Conservation (phyloP, 2,113 vertebrate species). For the Erythrocercus mccallii region DNA sequence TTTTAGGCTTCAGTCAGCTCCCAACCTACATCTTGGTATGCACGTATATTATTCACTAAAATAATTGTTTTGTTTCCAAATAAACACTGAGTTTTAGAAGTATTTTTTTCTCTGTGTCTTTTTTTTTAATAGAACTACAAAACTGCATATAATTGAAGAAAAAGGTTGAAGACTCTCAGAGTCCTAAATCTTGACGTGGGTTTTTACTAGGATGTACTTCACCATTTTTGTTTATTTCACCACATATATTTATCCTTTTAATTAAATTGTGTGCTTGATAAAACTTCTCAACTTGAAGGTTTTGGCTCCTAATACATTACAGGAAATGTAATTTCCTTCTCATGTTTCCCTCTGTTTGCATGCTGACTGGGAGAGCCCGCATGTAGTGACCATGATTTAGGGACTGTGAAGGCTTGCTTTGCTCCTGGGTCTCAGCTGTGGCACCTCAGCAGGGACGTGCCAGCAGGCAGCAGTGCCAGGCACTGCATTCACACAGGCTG, state of each 20-base stretch:
- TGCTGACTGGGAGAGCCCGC: background rate
- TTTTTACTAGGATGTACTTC: background rate
- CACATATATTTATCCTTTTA: background rate
- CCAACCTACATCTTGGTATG: background rate
- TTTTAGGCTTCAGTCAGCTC: background rate
- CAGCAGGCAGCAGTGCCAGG: background rate
- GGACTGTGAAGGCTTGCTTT: background rate
- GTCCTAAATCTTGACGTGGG: background rate
- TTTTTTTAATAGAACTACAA: background rate
- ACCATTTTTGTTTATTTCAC: background rate
- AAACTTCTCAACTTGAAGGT: background rate
- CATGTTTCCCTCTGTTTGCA: background rate
- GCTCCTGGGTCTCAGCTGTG: fast-evolving
- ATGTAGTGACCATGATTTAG: fast-evolving
- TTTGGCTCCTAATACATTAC: background rate
- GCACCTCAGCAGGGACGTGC: fast-evolving
- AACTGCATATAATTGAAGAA: background rate
- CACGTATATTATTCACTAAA: background rate
- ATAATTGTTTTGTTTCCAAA: background rate
- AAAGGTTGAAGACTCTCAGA: background rate
- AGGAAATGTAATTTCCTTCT: background rate
- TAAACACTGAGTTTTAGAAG: background rate
- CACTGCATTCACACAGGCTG: background rate
- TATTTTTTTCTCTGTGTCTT: fast-evolving
- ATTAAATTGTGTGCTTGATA: background rate